Evolutionary conservation across 2,888 invertebrate genomes (phyloP), one percentile per base, ranked within the genome.

Genomic region (Seira sanloemensis): DNA sequence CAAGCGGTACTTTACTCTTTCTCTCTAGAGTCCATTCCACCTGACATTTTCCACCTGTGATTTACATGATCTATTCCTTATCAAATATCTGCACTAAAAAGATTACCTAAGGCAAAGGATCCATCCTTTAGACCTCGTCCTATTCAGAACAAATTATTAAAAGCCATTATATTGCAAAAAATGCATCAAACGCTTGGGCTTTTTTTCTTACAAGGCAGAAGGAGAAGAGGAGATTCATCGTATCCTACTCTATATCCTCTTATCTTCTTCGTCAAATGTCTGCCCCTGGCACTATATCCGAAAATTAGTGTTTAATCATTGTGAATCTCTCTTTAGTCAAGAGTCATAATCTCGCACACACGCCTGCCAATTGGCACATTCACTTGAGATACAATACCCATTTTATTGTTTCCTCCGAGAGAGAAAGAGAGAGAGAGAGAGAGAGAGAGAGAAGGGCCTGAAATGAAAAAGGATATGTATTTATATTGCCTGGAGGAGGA

Each of bases 241-340:
- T 37, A 37, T 37, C 37, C 37, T n/a, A 37, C 37, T 37, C 5
- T 37, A 37, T 37, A 58, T 72, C 25, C 72, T 68, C 77, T 73
- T 77, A 77, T 77, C 82, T 77, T 16, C 37, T 58, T 0, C 67
- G 21, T 76, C 67, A 77, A 75, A 25, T 73, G 68, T 77, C 77
- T 27, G 77, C 82, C 77, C 24, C 77, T 77, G 77, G 82, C 82
- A 23, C 26, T 12, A 18, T 9, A 58, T 58, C 77, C 75, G 65
- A 73, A 58, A 82, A 82, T 82, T 82, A 82, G 82, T 73, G 77
- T 77, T 82, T 82, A 82, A 82, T 82, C 82, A 82, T 77, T 72
- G 71, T 77, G 67, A 77, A 82, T 82, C 71, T 82, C 58, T 58
- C 58, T 58, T 58, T 58, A 58, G 58, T 58, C 65, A 58, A 71